These are phyloP conservation scores for Elaeidobius kamerunicus DNA, from an alignment of 2,888 invertebrate species.

Conservation along the genomic window DNA sequence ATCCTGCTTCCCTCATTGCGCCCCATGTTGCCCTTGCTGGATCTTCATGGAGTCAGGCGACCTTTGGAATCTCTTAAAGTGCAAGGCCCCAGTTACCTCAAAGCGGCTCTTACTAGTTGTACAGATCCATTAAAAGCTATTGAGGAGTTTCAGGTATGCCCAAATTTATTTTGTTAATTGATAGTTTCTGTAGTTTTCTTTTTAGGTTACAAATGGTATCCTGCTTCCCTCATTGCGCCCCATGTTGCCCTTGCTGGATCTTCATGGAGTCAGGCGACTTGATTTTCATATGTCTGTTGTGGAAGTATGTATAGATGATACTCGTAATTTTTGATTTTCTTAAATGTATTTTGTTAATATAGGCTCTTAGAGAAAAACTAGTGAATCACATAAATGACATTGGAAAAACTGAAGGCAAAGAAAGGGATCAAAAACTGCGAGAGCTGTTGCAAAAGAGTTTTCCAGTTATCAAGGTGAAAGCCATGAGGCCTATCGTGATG, in stretches of 20 bases:
- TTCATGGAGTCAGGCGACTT: slow-evolving; percentile 87
- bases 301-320: slow-evolving; percentile 56
- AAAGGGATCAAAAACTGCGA: slow-evolving; percentile 80
- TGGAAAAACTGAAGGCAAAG: slow-evolving; percentile 67
- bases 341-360: slow-evolving; percentile 13
- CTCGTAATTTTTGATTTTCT: too few relatives aligned
- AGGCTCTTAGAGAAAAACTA: slow-evolving; percentile 67
- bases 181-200: neutral
- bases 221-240: slow-evolving; percentile 88
- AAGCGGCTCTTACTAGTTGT: slow-evolving; percentile 90
- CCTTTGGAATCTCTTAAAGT: slow-evolving; percentile 49
- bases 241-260: slow-evolving; percentile 90
- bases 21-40: slow-evolving; percentile 92
- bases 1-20: slow-evolving; percentile 87
- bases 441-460: slow-evolving; percentile 91
- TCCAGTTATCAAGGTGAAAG: slow-evolving; percentile 87
- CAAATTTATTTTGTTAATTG: neutral
- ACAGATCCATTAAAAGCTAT: slow-evolving; percentile 97
- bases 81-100: slow-evolving; percentile 48
- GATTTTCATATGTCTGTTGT: slow-evolving; percentile 95
- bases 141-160: slow-evolving; percentile 92
- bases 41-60: slow-evolving; percentile 88
- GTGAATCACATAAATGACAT: slow-evolving; percentile 82
- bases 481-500: slow-evolving; percentile 91
- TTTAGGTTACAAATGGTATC: slow-evolving; percentile 84